Evolutionary conservation across 2,797 vertebrate species (phyloP), one percentile per base, ranked within the genome.

Genomic region (Echiichthys vipera): DNA sequence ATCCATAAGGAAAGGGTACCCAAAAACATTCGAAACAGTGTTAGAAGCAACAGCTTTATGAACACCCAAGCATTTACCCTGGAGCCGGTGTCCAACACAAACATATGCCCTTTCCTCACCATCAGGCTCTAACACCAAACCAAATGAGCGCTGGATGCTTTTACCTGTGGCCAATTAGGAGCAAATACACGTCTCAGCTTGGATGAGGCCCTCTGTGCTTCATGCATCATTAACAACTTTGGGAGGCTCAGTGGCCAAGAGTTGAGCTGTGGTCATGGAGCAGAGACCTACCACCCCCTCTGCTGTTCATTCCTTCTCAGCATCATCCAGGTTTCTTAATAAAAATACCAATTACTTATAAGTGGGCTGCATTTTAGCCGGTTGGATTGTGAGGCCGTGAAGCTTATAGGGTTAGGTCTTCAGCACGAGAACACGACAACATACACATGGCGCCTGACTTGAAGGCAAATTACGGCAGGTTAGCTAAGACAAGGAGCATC

Each of bases 151-250:
- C 80, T 83, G 70, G 78, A 71, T 1, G 49, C 55, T 67, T n/a
- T 56, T 80, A 81, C 62, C 80, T 78, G 83, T 71, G 68, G 71
- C 69, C 71, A 78, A 73, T 89, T 80, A 85, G 57, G 57, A 81
- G 64, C 57, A 83, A 73, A 85, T 54, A 63, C 62, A 74, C 68
- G 74, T 55, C 75, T 70, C 57, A 36, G 76, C 37, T 71, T 77
- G 74, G 59, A 39, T 36, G 27, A 64, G 65, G 57, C 25, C 75
- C 50, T 77, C 49, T 71, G 71, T 51, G 55, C 66, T 83, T 80
- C 68, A 83, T 75, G 83, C 73, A 71, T 83, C 80, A 80, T 86
- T 86, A 79, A 67, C 46, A 65, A 22, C 27, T 32, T 25, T 57
- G 56, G 42, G 64, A 74, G 27, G 51, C 77, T 59, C 32, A 56